Conservation (phyloP, 2,797 vertebrate species). For the Labroides dimidiatus region DNA sequence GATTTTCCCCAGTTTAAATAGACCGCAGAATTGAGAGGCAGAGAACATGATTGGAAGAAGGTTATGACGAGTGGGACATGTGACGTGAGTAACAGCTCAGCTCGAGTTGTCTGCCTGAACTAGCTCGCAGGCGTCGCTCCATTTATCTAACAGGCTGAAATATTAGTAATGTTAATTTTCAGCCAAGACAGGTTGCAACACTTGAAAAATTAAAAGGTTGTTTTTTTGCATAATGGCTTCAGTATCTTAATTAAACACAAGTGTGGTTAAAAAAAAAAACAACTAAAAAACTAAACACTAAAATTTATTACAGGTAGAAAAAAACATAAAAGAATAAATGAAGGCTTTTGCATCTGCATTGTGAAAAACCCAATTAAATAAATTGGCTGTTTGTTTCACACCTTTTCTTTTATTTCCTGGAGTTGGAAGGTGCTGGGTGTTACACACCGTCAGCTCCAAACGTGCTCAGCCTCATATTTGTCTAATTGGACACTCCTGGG, state of each 20-base stretch:
- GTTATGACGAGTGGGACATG: no score
- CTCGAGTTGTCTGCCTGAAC: no score
- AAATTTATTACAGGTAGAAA: slow-evolving; percentile 5
- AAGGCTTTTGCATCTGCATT: slow-evolving; percentile 36
- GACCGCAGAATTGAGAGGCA: no score
- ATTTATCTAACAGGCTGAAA: neutral
- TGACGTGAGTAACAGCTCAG: no score
- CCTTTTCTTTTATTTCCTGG: slow-evolving; percentile 46
- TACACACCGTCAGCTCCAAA: slow-evolving; percentile 54
- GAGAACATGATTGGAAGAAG: no score
- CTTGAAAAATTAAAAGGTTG: neutral
- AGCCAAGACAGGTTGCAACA: neutral
- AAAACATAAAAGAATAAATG: slow-evolving; percentile 26
- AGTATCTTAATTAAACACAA: slow-evolving; percentile 18
- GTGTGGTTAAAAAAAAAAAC: neutral
- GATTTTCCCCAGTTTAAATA: no score
- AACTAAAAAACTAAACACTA: no score
- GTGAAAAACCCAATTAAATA: slow-evolving; percentile 67
- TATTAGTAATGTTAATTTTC: neutral
- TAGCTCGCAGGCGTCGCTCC: no score
- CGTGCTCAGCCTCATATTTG: slow-evolving; percentile 44
- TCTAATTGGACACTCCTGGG: slow-evolving; percentile 71
- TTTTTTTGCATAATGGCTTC: slow-evolving; percentile 1
- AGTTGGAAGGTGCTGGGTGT: slow-evolving; percentile 41
- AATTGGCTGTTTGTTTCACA: slow-evolving; percentile 69